Evolutionary conservation across 2,797 vertebrate genomes (phyloP).

Genomic region (Cyclura pinguis): DNA sequence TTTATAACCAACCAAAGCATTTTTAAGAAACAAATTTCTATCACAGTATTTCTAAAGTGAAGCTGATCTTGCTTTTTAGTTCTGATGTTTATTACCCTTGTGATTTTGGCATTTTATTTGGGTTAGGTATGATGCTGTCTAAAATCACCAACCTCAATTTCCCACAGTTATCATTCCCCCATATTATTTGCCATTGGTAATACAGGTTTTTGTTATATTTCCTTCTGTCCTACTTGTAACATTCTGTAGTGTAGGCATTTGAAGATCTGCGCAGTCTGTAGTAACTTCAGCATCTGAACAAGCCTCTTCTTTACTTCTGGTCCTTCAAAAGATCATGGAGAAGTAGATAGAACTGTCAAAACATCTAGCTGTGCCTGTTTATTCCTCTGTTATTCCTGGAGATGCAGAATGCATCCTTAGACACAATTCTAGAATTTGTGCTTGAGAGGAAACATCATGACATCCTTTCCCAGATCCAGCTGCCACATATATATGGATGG

Average conservation of each 20-base stretch:
- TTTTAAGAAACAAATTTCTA: conserved; percentile 50
- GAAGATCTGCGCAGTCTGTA: background rate
- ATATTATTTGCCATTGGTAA: background rate
- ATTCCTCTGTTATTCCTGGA: background rate
- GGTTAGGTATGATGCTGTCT: background rate
- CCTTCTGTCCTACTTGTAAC: background rate
- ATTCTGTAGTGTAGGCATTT: too few species aligned
- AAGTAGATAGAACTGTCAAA: background rate
- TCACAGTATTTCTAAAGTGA: conserved; percentile 34
- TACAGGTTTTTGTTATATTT: background rate
- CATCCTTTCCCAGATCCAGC: conserved; percentile 8
- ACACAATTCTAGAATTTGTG: background rate
- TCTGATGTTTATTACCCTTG: conserved; percentile 19
- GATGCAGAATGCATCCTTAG: background rate
- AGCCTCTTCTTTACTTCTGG: background rate
- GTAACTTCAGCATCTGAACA: background rate
- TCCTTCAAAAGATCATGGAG: background rate
- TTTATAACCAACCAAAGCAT: conserved; percentile 45
- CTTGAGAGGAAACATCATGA: background rate
- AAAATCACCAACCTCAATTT: background rate
- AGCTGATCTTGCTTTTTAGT: background rate
- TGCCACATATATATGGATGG: background rate
- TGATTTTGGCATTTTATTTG: background rate
- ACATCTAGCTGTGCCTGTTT: background rate
- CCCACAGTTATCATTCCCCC: background rate